Conservation (phyloP, 2,888 invertebrate genomes). For the Spatulosminthurus flaviceps region DNA sequence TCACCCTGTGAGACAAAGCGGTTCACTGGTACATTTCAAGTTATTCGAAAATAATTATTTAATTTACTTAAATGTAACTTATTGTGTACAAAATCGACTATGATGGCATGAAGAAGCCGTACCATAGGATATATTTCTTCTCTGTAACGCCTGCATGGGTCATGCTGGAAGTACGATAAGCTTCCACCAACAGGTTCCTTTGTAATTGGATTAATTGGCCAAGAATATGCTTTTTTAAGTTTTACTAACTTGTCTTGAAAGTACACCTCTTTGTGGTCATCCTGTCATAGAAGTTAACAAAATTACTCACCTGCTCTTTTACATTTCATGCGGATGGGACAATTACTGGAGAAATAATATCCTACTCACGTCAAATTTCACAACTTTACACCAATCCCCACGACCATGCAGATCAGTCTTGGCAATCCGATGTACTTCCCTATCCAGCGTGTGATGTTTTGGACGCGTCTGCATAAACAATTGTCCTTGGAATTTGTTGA, state of each 20-base stretch:
- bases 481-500: too few relatives aligned
- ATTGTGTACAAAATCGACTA: too few relatives aligned
- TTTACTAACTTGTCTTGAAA: constrained; percentile 49
- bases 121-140: constrained; percentile 53
- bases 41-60: too few relatives aligned
- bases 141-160: constrained; percentile 52
- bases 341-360: too few relatives aligned
- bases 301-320: too few relatives aligned
- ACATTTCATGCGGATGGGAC: too few relatives aligned
- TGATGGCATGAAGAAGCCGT: neutral
- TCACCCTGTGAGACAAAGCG: too few relatives aligned
- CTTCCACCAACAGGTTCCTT: constrained; percentile 58
- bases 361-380: constrained; percentile 53
- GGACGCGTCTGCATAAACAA: constrained; percentile 42
- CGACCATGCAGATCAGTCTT: constrained; percentile 56
- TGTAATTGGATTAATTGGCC: constrained; percentile 61
- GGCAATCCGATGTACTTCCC: constrained; percentile 53
- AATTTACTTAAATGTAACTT: constrained; percentile 4
- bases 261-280: constrained; percentile 48
- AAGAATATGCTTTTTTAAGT: constrained; percentile 57
- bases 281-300: too few relatives aligned
- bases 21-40: too few relatives aligned
- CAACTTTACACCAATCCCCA: constrained; percentile 48
- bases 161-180: constrained; percentile 51
- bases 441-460: constrained; percentile 51